A percentile compares a stretch with the other conserved stretches of the same genome.
Evolutionary conservation across 1,140 invertebrate species (phyloP).

Genomic region (Nasonia vitripennis): DNA sequence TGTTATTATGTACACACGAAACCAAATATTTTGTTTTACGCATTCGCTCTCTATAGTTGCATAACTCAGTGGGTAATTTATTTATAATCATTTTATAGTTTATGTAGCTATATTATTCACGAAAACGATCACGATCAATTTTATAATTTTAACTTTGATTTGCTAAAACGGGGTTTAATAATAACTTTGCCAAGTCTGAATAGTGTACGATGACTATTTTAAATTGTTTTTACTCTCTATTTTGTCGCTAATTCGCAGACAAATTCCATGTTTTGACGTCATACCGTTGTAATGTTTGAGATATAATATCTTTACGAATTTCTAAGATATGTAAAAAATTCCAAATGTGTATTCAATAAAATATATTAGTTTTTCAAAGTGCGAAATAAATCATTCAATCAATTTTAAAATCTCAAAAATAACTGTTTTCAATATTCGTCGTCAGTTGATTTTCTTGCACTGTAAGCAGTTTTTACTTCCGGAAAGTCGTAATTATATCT

Average conservation of each 20-base stretch:
- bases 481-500: neutral
- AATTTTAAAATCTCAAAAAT: neutral
- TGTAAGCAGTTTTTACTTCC: slow-evolving; percentile 12
- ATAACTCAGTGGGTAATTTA: neutral
- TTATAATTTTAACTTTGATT: neutral
- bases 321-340: neutral
- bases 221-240: neutral
- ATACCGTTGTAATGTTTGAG: neutral
- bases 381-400: neutral
- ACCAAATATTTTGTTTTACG: neutral
- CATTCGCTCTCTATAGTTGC: neutral
- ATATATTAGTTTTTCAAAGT: neutral
- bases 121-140: neutral
- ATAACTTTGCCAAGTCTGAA: too few species aligned
- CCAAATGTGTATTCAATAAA: neutral
- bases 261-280: slow-evolving; percentile 10
- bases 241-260: neutral
- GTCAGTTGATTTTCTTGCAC: neutral
- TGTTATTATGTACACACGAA: neutral
- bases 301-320: neutral
- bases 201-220: too few species aligned
- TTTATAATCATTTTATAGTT: neutral
- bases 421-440: neutral
- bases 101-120: neutral
- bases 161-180: too few species aligned